Evolutionary conservation across 1,140 invertebrate species (phyloP).

Genomic region (Micrasema minimum): DNA sequence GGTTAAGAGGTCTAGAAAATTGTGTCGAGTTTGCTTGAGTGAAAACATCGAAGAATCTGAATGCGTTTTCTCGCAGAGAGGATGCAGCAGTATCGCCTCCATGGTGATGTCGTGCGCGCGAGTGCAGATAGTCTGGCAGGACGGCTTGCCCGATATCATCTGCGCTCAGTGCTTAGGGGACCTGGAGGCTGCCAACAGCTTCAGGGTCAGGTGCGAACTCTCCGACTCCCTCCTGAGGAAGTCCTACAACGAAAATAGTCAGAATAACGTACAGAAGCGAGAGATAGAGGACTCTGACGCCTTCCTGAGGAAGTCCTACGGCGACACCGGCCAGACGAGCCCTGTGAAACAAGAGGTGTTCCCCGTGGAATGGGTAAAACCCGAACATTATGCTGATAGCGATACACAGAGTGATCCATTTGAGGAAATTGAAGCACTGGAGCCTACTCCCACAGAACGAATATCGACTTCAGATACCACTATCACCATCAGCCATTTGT

Average conservation of each 20-base stretch:
- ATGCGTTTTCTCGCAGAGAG: neutral
- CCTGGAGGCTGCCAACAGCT: slow-evolving; percentile 24
- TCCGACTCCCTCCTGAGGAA: slow-evolving; percentile 23
- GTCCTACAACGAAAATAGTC: neutral
- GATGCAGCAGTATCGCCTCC: neutral
- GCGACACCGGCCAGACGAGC: neutral
- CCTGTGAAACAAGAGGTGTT: neutral
- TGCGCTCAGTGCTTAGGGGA: slow-evolving; percentile 15
- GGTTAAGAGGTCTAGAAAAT: neutral
- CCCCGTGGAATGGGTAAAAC: neutral
- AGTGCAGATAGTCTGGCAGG: slow-evolving; percentile 14
- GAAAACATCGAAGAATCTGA: slow-evolving; percentile 6
- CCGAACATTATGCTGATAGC: neutral
- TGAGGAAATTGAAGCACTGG: no score
- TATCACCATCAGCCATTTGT: no score
- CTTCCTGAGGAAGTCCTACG: no score
- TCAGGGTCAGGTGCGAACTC: slow-evolving; percentile 21
- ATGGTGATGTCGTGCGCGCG: slow-evolving; percentile 23
- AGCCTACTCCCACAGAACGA: no score
- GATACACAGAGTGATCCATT: neutral
- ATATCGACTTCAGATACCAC: no score
- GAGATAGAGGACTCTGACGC: no score
- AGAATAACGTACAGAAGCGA: no score
- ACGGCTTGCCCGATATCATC: slow-evolving; percentile 31
- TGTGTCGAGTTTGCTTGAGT: slow-evolving; percentile 18